phyloP scores from a whole-genome alignment of 2,888 invertebrate species.

The Vesta saturnalis region DNA sequence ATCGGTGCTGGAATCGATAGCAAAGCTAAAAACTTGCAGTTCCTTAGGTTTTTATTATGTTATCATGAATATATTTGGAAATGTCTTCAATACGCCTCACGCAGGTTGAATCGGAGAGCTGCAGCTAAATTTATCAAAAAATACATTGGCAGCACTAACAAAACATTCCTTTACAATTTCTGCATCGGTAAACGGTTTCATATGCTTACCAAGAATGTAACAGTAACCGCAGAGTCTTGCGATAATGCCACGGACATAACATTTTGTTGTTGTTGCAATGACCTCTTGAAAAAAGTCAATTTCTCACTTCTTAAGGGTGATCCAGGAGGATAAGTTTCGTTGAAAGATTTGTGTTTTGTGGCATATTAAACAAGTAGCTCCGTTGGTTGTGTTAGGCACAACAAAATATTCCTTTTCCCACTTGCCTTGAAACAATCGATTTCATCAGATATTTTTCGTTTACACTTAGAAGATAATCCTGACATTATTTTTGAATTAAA shows the following conservation, averaged over 20 bases:
- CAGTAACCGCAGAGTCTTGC: too few species aligned
- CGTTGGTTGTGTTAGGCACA: slow-evolving; percentile 16
- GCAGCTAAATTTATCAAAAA: too few species aligned
- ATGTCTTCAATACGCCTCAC: not conserved
- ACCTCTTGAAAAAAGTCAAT: too few species aligned
- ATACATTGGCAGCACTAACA: too few species aligned
- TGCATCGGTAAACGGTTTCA: too few species aligned
- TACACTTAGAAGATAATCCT: not conserved
- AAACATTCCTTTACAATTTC: too few species aligned
- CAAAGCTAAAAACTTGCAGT: slow-evolving; percentile 9
- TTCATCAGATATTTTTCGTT: not conserved
- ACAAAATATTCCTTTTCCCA: slow-evolving; percentile 23
- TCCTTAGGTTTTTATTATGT: not conserved
- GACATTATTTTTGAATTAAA: slow-evolving; percentile 1
- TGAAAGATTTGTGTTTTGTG: not conserved
- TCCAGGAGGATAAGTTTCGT: not conserved
- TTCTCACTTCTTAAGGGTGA: not conserved
- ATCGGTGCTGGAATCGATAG: slow-evolving; percentile 38
- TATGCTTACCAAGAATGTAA: too few species aligned
- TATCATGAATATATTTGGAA: slow-evolving; percentile 2
- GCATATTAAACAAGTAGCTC: slow-evolving; percentile 9
- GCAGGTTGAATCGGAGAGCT: not conserved
- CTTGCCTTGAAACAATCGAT: slow-evolving; percentile 20
- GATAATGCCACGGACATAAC: too few species aligned
- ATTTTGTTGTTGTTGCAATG: too few species aligned